phyloP scores from a whole-genome alignment of 2,797 vertebrate genomes.

The Scolopax rusticola region DNA sequence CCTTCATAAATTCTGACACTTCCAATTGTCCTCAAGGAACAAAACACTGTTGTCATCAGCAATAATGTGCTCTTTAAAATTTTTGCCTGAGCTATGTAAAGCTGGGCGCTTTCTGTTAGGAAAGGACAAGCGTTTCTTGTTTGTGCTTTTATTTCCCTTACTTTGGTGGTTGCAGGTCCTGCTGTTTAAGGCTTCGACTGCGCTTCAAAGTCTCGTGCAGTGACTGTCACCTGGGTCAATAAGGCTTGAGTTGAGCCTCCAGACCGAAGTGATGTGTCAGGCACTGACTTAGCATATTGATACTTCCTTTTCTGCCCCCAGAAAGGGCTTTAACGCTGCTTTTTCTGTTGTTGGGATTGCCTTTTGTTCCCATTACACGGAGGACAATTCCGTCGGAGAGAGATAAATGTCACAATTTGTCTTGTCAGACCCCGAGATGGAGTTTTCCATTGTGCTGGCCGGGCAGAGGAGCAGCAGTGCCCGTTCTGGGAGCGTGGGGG shows the following conservation, averaged over 20 bases:
- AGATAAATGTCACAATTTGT: constrained; percentile 69
- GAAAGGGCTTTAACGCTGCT: neutral
- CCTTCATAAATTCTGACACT: constrained; percentile 24
- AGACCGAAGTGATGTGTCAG: neutral
- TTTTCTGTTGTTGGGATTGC: neutral
- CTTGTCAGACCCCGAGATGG: constrained; percentile 61
- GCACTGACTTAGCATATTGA: constrained; percentile 15
- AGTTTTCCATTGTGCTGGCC: constrained; percentile 1
- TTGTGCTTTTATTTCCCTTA: neutral
- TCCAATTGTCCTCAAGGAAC: neutral
- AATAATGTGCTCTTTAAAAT: neutral
- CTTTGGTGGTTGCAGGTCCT: neutral
- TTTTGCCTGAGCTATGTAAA: neutral
- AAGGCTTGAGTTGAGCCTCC: constrained; percentile 23
- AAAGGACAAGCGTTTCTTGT: neutral
- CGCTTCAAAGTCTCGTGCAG: constrained; percentile 25
- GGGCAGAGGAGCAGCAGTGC: neutral
- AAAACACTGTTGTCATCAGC: neutral
- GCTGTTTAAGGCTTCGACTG: neutral
- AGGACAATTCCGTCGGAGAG: constrained; percentile 27
- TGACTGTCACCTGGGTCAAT: constrained; percentile 6
- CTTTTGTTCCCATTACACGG: constrained; percentile 35
- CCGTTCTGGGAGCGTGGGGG: neutral
- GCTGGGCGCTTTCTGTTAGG: neutral
- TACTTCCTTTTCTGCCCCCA: neutral